These are phyloP conservation scores for Antrozous pallidus DNA, from an alignment of 2,797 vertebrate species.

Conservation along the genomic window DNA sequence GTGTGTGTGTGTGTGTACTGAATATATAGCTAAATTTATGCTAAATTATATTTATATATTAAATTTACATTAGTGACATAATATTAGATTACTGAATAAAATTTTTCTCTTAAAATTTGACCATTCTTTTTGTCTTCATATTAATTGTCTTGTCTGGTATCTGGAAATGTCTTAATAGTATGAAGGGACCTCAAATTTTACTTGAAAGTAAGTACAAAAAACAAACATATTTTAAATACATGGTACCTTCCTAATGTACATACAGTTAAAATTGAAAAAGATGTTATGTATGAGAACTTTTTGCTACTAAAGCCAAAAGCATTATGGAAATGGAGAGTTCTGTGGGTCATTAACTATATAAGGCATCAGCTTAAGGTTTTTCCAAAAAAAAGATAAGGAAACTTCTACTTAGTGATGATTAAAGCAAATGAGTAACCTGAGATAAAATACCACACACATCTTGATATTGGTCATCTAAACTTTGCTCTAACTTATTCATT, in stretches of 20 bases:
- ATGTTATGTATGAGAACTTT: background rate
- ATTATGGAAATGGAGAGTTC: background rate
- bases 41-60: background rate
- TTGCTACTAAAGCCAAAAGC: background rate
- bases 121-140: background rate
- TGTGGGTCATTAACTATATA: background rate
- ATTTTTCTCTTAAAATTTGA: conserved; percentile 24
- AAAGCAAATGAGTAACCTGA: background rate
- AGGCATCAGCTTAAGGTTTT: background rate
- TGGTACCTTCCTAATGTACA: background rate
- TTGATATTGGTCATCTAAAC: background rate
- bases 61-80: background rate
- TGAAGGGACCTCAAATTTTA: background rate
- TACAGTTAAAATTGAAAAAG: background rate
- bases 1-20: too few species aligned
- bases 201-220: conserved; percentile 7
- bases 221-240: background rate
- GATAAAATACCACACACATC: background rate
- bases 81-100: background rate
- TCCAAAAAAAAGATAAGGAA: background rate
- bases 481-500: background rate
- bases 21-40: too few species aligned
- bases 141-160: background rate
- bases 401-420: background rate
- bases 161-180: background rate